Percentiles rank a stretch among this genome's conserved stretches.
These are phyloP conservation scores for Clinocottus analis DNA, from an alignment of 2,113 vertebrate species.

Conservation along the genomic window DNA sequence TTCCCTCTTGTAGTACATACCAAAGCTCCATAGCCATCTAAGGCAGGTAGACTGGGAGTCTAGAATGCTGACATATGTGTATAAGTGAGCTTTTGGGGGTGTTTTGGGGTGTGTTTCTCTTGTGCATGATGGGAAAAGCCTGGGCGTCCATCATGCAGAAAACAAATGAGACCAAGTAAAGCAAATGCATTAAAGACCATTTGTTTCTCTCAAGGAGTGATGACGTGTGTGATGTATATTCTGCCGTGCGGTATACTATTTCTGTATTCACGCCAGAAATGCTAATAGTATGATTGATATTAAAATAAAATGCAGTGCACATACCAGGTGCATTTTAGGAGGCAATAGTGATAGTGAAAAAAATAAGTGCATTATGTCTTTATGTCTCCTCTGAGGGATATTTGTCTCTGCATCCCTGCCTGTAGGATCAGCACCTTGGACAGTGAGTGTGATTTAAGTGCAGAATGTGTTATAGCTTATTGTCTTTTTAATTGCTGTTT, in stretches of 20 bases:
- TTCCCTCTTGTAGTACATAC: neutral
- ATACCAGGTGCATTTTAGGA: neutral
- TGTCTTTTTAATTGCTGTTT: slow-evolving; percentile 10
- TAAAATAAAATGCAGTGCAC: too few species aligned
- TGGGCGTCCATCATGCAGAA: neutral
- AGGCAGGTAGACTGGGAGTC: neutral
- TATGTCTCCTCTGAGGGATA: neutral
- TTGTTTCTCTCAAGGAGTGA: slow-evolving; percentile 25
- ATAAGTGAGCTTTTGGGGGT: neutral
- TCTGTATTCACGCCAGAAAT: neutral
- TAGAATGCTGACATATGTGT: neutral
- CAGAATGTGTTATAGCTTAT: neutral
- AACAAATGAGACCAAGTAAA: neutral
- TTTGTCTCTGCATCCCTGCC: neutral
- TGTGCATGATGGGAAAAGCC: neutral
- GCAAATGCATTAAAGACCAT: slow-evolving; percentile 6
- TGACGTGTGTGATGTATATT: neutral
- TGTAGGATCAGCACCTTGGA: slow-evolving; percentile 50
- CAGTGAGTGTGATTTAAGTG: slow-evolving; percentile 6
- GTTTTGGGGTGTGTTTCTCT: slow-evolving; percentile 3
- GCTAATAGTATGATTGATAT: neutral
- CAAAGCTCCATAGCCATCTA: neutral
- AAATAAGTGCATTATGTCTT: neutral
- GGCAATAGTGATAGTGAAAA: neutral
- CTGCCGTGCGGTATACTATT: neutral